Percentiles rank a stretch among this genome's conserved stretches.
These are phyloP conservation scores for Trichonephila clavata DNA, from an alignment of 1,140 invertebrate species.

Conservation along the genomic window DNA sequence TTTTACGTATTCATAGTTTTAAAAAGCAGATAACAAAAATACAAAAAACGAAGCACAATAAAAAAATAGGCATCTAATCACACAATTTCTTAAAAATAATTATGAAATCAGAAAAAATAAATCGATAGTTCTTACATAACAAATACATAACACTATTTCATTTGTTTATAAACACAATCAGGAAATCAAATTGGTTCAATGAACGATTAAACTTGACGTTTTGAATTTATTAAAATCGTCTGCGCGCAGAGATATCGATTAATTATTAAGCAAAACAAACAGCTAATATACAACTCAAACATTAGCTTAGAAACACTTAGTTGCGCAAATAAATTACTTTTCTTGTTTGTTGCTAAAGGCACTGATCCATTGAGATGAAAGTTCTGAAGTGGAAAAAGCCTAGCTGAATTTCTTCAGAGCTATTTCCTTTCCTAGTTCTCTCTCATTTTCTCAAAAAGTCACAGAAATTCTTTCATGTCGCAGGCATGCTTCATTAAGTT, in stretches of 20 bases:
- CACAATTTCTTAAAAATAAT: too few relatives aligned
- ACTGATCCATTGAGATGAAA: neutral
- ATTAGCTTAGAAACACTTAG: neutral
- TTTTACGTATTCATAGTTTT: too few relatives aligned
- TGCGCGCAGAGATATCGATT: neutral
- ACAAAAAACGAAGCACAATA: too few relatives aligned
- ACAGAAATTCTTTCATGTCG: neutral
- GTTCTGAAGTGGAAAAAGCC: neutral
- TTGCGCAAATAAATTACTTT: conserved; percentile 17
- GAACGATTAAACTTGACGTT: neutral
- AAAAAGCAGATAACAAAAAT: too few relatives aligned
- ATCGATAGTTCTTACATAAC: too few relatives aligned
- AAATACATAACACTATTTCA: too few relatives aligned
- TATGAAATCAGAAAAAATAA: too few relatives aligned
- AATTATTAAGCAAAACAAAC: neutral
- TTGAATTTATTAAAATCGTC: neutral
- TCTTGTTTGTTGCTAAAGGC: neutral
- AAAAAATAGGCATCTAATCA: too few relatives aligned
- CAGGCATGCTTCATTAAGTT: neutral
- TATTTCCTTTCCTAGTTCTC: neutral
- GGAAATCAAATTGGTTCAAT: neutral
- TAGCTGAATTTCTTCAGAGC: neutral
- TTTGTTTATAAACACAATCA: neutral
- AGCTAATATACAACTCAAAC: neutral
- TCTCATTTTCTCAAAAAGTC: neutral